Percentiles rank a stretch among this genome's conserved stretches.
Evolutionary conservation across 2,797 vertebrate genomes (phyloP).

Genomic region (Poecilia wingei): DNA sequence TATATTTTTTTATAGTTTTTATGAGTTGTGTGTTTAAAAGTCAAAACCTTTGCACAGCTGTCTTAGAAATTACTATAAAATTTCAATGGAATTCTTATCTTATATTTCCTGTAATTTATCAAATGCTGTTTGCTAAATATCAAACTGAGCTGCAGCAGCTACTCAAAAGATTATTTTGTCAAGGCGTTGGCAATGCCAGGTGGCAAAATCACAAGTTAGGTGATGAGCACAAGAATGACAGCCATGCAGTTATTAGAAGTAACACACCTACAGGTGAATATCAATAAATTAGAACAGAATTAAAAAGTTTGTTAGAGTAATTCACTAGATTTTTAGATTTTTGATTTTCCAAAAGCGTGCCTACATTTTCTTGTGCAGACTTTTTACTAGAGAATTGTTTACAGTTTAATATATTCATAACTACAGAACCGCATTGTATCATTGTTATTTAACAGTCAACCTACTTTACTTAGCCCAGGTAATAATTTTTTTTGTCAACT

Average conservation of each 20-base stretch:
- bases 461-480: background rate
- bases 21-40: background rate
- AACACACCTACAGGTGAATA: background rate
- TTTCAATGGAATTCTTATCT: background rate
- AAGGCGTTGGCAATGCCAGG: background rate
- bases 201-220: background rate
- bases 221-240: background rate
- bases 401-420: background rate
- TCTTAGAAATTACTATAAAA: background rate
- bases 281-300: background rate
- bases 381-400: background rate
- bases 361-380: background rate
- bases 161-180: background rate
- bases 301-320: background rate
- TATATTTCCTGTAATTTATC: background rate
- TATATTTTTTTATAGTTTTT: background rate
- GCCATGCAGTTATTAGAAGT: background rate
- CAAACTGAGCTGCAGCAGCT: background rate
- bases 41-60: background rate
- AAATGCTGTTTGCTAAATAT: background rate
- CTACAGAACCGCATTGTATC: background rate
- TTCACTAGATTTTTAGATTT: background rate
- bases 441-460: background rate
- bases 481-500: background rate
- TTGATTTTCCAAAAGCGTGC: background rate